phyloP scores from a whole-genome alignment of 2,113 vertebrate genomes.

The Calyptomena viridis region DNA sequence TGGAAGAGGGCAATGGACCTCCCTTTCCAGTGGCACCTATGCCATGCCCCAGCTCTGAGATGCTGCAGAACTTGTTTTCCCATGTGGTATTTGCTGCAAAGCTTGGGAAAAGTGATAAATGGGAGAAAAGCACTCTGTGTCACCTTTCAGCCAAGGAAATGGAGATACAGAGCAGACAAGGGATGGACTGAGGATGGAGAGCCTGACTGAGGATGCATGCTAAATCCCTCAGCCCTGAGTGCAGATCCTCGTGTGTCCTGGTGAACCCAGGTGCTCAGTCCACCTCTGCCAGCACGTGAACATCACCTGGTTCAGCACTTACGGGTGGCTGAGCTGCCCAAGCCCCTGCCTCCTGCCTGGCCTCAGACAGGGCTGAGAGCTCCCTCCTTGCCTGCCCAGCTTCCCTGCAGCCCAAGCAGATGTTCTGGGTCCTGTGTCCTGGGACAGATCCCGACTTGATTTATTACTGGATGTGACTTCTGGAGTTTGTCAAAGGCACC shows the following conservation, averaged over 20 bases:
- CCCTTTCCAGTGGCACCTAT: not conserved
- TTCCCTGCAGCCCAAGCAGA: slow-evolving; percentile 48
- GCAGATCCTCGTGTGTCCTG: not conserved
- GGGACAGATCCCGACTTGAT: slow-evolving; percentile 33
- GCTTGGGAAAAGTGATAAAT: not conserved
- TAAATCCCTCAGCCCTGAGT: fast-evolving
- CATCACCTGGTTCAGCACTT: not conserved
- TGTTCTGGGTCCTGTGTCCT: slow-evolving; percentile 35
- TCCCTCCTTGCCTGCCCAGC: fast-evolving
- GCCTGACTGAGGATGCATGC: not conserved
- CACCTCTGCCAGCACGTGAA: not conserved
- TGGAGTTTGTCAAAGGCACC: slow-evolving; percentile 64
- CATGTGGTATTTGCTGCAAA: not conserved
- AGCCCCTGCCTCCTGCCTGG: not conserved
- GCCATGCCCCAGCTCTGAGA: not conserved
- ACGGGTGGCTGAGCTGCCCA: not conserved
- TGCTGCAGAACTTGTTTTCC: not conserved
- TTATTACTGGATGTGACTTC: slow-evolving; percentile 64
- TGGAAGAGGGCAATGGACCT: not conserved
- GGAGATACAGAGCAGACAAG: not conserved
- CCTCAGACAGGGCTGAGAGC: not conserved
- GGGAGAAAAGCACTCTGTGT: not conserved
- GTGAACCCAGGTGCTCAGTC: not conserved
- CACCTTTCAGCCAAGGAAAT: not conserved
- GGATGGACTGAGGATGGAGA: not conserved